Percentiles rank a stretch among this genome's conserved stretches.
phyloP scores from a whole-genome alignment of 2,797 vertebrate species.

The Scarus forsteni region DNA sequence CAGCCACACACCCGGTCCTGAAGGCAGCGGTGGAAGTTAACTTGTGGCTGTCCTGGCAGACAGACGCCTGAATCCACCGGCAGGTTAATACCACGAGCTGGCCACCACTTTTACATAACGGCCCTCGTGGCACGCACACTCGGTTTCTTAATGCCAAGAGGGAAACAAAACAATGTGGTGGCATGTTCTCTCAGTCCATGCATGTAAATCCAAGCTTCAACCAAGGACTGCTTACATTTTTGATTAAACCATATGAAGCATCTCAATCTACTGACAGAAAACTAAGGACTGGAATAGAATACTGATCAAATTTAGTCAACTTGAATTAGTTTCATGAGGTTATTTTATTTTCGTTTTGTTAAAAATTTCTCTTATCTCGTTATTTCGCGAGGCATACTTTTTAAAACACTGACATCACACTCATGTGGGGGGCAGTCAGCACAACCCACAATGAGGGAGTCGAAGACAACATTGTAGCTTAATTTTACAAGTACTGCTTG shows the following conservation, averaged over 20 bases:
- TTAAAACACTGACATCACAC: too few species aligned
- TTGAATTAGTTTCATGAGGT: too few species aligned
- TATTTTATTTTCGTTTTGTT: too few species aligned
- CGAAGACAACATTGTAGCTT: too few species aligned
- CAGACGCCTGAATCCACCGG: slow-evolving; percentile 48
- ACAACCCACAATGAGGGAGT: too few species aligned
- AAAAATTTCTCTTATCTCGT: too few species aligned
- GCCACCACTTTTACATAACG: slow-evolving; percentile 43
- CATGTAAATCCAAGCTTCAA: background rate
- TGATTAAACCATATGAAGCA: background rate
- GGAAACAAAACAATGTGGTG: slow-evolving; percentile 24
- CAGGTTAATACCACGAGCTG: slow-evolving; percentile 37
- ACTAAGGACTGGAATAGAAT: too few species aligned
- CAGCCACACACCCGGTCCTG: slow-evolving; percentile 68
- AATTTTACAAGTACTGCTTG: too few species aligned
- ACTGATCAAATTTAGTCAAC: too few species aligned
- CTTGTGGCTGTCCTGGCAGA: slow-evolving; percentile 66
- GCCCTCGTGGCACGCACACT: slow-evolving; percentile 11
- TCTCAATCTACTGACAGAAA: background rate
- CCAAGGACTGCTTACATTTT: background rate
- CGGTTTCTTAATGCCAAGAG: slow-evolving; percentile 5
- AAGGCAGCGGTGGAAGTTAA: slow-evolving; percentile 70
- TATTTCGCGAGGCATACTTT: too few species aligned
- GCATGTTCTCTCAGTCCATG: background rate
- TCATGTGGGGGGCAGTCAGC: too few species aligned